Percentiles rank a stretch among this genome's conserved stretches.
These are phyloP conservation scores for Artemisiospiza belli DNA, from an alignment of 2,113 vertebrate genomes.

Conservation along the genomic window DNA sequence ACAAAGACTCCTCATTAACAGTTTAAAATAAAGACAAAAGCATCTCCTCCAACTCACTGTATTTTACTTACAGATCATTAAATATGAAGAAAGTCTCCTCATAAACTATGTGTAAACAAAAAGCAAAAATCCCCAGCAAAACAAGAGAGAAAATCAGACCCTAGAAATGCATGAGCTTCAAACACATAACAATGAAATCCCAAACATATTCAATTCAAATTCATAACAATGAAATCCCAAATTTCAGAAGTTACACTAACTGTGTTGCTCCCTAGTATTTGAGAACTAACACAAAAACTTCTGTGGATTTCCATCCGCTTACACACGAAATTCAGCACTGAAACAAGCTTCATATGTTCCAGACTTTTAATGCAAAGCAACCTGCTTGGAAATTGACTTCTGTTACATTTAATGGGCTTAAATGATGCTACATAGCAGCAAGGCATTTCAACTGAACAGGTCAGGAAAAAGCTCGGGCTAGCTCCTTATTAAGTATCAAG, in stretches of 20 bases:
- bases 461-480: background rate
- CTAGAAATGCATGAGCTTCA: background rate
- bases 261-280: background rate
- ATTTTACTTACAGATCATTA: background rate
- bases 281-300: background rate
- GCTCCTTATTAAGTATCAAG: background rate
- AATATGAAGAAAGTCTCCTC: background rate
- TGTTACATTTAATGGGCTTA: background rate
- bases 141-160: background rate
- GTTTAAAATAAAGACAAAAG: background rate
- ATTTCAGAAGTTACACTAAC: background rate
- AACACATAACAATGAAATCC: background rate
- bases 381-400: background rate
- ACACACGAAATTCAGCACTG: background rate
- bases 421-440: background rate
- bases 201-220: background rate
- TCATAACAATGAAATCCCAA: background rate
- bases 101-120: background rate
- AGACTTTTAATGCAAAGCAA: background rate
- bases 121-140: background rate
- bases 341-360: background rate
- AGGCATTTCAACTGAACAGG: background rate
- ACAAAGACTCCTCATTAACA: background rate
- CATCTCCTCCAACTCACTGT: background rate
- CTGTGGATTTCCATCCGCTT: background rate